A percentile compares a stretch with the other conserved stretches of the same genome.
These are phyloP conservation scores for Chymomyza fuscimana DNA, from an alignment of 2,888 invertebrate species.

Conservation along the genomic window DNA sequence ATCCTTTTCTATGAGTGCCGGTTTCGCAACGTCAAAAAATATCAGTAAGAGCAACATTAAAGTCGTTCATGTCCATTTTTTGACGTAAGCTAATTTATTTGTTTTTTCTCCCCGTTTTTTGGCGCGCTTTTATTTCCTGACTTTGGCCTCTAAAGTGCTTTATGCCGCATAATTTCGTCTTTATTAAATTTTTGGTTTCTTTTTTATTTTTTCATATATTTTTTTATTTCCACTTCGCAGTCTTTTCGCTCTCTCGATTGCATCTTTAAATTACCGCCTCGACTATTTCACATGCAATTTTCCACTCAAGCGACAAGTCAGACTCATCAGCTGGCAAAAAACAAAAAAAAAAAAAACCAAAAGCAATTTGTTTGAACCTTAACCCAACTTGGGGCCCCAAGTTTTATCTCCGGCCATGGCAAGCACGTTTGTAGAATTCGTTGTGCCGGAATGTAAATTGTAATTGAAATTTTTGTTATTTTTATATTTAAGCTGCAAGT, in stretches of 20 bases:
- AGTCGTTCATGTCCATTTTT: not conserved
- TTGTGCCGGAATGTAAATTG: conserved; percentile 33
- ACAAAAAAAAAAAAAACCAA: conserved; percentile 24
- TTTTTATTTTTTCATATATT: conserved; percentile 16
- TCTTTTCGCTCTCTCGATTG: not conserved
- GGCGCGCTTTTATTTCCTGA: conserved; percentile 39
- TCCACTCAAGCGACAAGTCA: conserved; percentile 65
- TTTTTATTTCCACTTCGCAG: not conserved
- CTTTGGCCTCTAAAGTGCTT: not conserved
- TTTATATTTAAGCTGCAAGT: not conserved
- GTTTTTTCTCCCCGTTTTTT: conserved; percentile 37
- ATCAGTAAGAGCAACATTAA: not conserved
- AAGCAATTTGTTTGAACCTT: conserved; percentile 69
- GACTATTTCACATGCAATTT: conserved; percentile 45
- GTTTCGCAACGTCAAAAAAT: too few relatives aligned
- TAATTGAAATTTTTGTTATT: conserved; percentile 24
- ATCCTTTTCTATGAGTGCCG: too few relatives aligned
- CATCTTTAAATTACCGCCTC: conserved; percentile 1
- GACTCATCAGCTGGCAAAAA: conserved; percentile 16
- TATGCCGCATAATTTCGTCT: conserved; percentile 39
- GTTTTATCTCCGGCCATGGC: not conserved
- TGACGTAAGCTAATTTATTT: conserved; percentile 18
- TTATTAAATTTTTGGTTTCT: conserved; percentile 45
- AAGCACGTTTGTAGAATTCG: conserved; percentile 47
- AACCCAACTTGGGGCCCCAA: conserved; percentile 29